These are phyloP conservation scores for Clarias platycephalus DNA, from an alignment of 2,797 vertebrate species.

Conservation along the genomic window DNA sequence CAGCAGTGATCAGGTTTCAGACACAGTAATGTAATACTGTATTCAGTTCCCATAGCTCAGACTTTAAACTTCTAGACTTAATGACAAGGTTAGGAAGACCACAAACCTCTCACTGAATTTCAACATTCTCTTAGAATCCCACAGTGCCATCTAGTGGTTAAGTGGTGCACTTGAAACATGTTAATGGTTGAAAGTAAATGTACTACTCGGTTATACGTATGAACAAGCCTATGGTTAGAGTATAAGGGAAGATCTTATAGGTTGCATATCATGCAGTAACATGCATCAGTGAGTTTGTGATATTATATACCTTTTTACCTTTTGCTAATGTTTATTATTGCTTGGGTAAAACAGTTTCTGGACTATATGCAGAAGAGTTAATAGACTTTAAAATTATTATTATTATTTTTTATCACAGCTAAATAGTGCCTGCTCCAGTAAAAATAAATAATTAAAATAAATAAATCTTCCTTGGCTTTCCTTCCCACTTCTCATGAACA, in stretches of 20 bases:
- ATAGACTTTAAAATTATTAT: neutral
- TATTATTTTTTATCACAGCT: neutral
- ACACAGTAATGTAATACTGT: slow-evolving; percentile 30
- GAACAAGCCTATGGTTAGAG: neutral
- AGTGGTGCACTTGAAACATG: neutral
- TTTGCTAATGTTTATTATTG: neutral
- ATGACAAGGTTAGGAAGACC: neutral
- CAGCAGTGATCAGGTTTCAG: neutral
- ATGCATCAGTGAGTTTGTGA: neutral
- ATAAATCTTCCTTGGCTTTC: neutral
- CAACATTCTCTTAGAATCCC: slow-evolving; percentile 17
- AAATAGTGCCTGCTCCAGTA: neutral
- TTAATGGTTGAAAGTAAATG: neutral
- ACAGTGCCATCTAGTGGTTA: slow-evolving; percentile 59
- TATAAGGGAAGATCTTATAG: neutral
- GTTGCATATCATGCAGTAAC: neutral
- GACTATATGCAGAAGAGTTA: neutral
- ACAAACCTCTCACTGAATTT: neutral
- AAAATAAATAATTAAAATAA: neutral
- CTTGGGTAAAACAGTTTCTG: neutral
- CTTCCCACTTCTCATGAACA: slow-evolving; percentile 21
- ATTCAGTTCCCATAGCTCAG: neutral
- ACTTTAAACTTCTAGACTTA: slow-evolving; percentile 21
- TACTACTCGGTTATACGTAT: neutral
- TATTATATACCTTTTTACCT: neutral